phyloP scores from a whole-genome alignment of 2,888 invertebrate species.

The Clepsis dumicolana region DNA sequence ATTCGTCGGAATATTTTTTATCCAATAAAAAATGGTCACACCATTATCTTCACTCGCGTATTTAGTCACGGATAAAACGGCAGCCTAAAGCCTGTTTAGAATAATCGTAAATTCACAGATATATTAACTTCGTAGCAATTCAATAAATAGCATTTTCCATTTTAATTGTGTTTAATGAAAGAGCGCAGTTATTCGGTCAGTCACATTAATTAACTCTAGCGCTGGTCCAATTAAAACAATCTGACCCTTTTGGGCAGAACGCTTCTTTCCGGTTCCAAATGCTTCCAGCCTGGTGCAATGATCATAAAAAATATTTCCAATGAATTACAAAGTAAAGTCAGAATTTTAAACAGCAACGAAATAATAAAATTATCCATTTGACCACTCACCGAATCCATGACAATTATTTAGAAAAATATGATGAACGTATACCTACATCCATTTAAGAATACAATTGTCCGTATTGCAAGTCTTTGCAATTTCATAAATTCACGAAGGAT shows the following conservation, averaged over 20 bases:
- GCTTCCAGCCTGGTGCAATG: conserved; percentile 12
- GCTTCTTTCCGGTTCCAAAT: conserved; percentile 31
- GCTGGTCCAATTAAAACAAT: conserved; percentile 49
- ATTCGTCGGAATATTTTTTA: too few species aligned
- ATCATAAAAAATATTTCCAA: conserved; percentile 30
- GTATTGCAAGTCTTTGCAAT: too few species aligned
- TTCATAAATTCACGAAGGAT: too few species aligned
- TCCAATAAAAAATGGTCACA: too few species aligned
- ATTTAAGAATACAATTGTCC: too few species aligned
- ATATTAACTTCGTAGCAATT: background rate
- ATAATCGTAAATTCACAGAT: background rate
- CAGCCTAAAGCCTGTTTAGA: background rate
- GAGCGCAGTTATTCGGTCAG: conserved; percentile 57
- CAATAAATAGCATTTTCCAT: conserved; percentile 29
- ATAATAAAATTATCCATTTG: background rate
- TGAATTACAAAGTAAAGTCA: conserved; percentile 5
- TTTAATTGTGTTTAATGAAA: conserved; percentile 53
- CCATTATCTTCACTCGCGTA: background rate
- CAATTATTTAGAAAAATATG: too few species aligned
- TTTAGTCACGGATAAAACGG: background rate
- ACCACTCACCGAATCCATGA: background rate
- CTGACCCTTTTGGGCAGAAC: conserved; percentile 41
- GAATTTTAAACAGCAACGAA: too few species aligned
- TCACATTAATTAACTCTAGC: conserved; percentile 64
- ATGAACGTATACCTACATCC: too few species aligned